Conservation (phyloP, 2,888 invertebrate species). For the Nemotelus pantherinus region DNA sequence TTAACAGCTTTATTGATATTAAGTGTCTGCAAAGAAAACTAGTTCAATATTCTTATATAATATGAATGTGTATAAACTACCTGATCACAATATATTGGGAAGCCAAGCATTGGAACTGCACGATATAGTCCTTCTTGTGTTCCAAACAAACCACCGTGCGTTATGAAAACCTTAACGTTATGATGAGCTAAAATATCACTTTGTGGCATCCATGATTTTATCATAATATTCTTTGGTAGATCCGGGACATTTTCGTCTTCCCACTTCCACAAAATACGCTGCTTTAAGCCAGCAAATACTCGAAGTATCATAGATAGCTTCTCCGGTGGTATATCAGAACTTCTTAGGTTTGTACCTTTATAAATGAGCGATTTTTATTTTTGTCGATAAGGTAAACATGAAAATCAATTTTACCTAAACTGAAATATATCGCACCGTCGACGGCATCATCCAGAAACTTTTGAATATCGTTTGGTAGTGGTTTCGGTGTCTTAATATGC, state of each 20-base stretch:
- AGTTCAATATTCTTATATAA: slow-evolving; percentile 33
- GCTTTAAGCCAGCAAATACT: slow-evolving; percentile 63
- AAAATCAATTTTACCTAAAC: slow-evolving; percentile 58
- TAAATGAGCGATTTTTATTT: background rate
- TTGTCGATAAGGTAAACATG: background rate
- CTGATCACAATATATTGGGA: slow-evolving; percentile 66
- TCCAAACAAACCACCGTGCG: slow-evolving; percentile 65
- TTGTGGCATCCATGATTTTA: slow-evolving; percentile 68
- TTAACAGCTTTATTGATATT: slow-evolving; percentile 61
- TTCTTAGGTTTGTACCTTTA: slow-evolving; percentile 65
- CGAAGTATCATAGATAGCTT: slow-evolving; percentile 62
- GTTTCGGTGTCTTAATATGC: slow-evolving; percentile 65
- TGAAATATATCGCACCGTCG: slow-evolving; percentile 66
- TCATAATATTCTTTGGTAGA: slow-evolving; percentile 64
- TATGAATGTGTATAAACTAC: slow-evolving; percentile 52
- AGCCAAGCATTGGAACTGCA: slow-evolving; percentile 65
- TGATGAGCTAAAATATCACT: slow-evolving; percentile 66
- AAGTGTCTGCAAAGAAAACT: slow-evolving; percentile 56
- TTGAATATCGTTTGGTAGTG: slow-evolving; percentile 61
- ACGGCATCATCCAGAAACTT: slow-evolving; percentile 63
- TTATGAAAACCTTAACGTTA: slow-evolving; percentile 65
- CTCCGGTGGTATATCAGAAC: slow-evolving; percentile 63
- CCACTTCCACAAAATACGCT: slow-evolving; percentile 66
- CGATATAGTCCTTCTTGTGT: slow-evolving; percentile 64
- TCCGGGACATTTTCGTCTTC: slow-evolving; percentile 62